Conservation (phyloP, 2,888 invertebrate genomes). For the Habroteleia sp. region DNA sequence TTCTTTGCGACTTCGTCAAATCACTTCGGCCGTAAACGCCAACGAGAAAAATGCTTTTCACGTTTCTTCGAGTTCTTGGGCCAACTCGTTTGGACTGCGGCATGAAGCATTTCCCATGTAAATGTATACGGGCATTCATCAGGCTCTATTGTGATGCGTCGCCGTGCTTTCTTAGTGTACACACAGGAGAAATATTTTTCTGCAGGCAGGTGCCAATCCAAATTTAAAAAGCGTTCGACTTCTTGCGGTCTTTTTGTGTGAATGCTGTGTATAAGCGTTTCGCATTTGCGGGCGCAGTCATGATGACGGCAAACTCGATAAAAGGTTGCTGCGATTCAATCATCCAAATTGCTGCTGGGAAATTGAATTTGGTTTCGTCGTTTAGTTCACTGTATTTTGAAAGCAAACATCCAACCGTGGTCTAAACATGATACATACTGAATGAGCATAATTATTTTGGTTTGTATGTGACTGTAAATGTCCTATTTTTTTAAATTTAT, state of each 20-base stretch:
- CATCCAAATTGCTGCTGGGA: conserved; percentile 38
- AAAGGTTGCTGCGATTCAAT: conserved; percentile 49
- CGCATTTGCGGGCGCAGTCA: conserved; percentile 51
- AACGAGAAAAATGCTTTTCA: conserved; percentile 68
- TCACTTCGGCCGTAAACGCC: conserved; percentile 65
- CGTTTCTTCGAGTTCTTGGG: conserved; percentile 68
- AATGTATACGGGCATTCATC: conserved; percentile 80
- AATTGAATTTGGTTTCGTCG: conserved; percentile 44
- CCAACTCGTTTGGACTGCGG: conserved; percentile 68
- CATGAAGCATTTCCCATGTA: conserved; percentile 77
- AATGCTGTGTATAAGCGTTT: conserved; percentile 52
- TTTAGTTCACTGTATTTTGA: conserved; percentile 2
- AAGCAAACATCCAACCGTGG: background rate
- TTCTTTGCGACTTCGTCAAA: conserved; percentile 62
- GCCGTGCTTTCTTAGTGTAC: conserved; percentile 66
- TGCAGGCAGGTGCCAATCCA: conserved; percentile 62
- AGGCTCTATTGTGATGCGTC: conserved; percentile 76
- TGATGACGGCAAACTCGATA: conserved; percentile 55
- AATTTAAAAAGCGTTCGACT: conserved; percentile 64
- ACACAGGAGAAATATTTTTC: conserved; percentile 68
- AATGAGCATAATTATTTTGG: conserved; percentile 1
- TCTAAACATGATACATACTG: conserved; percentile 10
- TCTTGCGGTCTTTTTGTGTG: conserved; percentile 53
- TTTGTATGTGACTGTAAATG: no score
- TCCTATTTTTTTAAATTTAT: no score